These are phyloP conservation scores for Oryzias dopingdopingensis DNA, from an alignment of 2,797 vertebrate genomes.

Conservation along the genomic window DNA sequence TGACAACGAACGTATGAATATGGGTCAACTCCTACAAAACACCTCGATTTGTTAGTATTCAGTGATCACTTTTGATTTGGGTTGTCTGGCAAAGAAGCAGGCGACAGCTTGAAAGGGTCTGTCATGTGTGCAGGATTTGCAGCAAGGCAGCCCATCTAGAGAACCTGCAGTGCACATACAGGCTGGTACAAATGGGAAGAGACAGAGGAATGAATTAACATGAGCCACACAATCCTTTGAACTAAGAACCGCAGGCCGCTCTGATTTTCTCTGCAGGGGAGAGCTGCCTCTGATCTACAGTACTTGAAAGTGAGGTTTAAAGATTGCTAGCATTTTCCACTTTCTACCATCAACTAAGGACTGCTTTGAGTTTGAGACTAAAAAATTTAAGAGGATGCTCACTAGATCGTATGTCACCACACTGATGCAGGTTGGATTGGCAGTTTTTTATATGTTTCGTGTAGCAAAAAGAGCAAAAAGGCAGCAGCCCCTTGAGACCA, in stretches of 20 bases:
- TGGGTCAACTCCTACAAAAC: too few relatives aligned
- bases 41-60: too few relatives aligned
- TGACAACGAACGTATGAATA: too few relatives aligned
- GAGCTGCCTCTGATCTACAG: conserved; percentile 46
- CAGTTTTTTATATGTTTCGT: conserved; percentile 13
- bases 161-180: conserved; percentile 1
- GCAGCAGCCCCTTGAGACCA: not conserved
- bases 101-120: too few relatives aligned
- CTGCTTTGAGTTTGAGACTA: conserved; percentile 30
- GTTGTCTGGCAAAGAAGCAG: too few relatives aligned
- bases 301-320: conserved; percentile 43
- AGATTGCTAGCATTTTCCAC: conserved; percentile 26
- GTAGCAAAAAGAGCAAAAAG: not conserved
- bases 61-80: too few relatives aligned
- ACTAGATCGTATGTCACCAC: conserved; percentile 12
- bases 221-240: conserved; percentile 44
- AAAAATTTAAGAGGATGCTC: conserved; percentile 13
- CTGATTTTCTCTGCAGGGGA: conserved; percentile 37
- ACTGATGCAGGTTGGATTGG: conserved; percentile 11
- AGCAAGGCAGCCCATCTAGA: conserved; percentile 16
- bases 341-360: conserved; percentile 30
- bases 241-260: conserved; percentile 29
- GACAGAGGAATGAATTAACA: conserved; percentile 46
- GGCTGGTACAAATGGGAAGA: conserved; percentile 21
- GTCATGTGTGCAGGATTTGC: not conserved